Conservation (phyloP, 2,797 vertebrate species). For the Myotis daubentonii region DNA sequence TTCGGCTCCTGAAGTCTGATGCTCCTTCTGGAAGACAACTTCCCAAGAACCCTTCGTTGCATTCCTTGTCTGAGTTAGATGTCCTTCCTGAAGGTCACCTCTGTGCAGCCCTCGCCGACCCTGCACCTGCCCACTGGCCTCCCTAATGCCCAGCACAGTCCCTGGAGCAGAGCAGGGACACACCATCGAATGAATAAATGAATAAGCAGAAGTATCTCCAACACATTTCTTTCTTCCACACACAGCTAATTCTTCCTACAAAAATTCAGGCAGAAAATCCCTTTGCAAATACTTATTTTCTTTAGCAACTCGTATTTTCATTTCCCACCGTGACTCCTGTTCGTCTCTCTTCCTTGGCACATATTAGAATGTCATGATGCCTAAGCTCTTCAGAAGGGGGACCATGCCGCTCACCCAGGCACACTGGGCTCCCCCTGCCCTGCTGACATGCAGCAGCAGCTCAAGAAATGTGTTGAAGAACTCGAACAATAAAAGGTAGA, state of each 20-base stretch:
- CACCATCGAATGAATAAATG: not conserved
- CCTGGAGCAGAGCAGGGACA: not conserved
- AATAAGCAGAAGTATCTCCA: not conserved
- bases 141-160: not conserved
- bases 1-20: not conserved
- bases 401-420: accelerated
- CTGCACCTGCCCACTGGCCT: not conserved
- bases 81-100: not conserved
- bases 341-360: not conserved
- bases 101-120: not conserved
- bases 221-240: not conserved
- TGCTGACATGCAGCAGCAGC: not conserved
- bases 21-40: not conserved
- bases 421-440: not conserved
- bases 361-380: not conserved
- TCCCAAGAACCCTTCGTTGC: not conserved
- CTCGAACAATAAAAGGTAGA: not conserved
- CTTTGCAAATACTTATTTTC: not conserved
- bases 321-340: not conserved
- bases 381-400: not conserved
- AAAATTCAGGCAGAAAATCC: not conserved
- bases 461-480: not conserved
- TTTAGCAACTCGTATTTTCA: not conserved
- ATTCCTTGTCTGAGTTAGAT: not conserved
- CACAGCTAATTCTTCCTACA: not conserved